phyloP scores from a whole-genome alignment of 2,113 vertebrate species.

The Bos indicus region DNA sequence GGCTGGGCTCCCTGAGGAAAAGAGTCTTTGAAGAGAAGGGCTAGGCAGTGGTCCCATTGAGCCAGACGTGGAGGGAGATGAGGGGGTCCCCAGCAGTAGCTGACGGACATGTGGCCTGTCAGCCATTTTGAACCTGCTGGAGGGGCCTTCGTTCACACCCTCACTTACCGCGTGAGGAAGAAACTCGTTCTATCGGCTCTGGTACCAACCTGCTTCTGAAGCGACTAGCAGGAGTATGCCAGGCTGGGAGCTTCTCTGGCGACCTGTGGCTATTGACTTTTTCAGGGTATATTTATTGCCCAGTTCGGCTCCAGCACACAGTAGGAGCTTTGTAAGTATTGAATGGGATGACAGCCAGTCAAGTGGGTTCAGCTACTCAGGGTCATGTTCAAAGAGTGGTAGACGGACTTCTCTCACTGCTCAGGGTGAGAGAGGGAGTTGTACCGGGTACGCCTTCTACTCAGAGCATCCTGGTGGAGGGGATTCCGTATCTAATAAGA shows the following conservation, averaged over 20 bases:
- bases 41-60: too few species aligned
- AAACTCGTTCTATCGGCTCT: background rate
- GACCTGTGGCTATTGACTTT: background rate
- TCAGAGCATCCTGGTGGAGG: background rate
- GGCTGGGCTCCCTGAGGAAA: background rate
- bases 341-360: background rate
- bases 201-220: background rate
- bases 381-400: background rate
- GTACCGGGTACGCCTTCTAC: fast-evolving
- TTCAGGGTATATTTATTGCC: background rate
- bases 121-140: too few species aligned
- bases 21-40: background rate
- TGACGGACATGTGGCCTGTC: fast-evolving
- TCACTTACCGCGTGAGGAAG: background rate
- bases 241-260: background rate
- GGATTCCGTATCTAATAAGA: background rate
- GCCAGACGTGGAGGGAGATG: background rate
- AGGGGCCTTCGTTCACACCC: fast-evolving
- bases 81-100: background rate
- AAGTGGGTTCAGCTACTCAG: background rate
- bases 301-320: fast-evolving
- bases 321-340: background rate
- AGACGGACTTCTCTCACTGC: background rate
- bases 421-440: background rate
- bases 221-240: background rate